Conservation (phyloP, 2,113 vertebrate species). For the Gallinago undulata region DNA sequence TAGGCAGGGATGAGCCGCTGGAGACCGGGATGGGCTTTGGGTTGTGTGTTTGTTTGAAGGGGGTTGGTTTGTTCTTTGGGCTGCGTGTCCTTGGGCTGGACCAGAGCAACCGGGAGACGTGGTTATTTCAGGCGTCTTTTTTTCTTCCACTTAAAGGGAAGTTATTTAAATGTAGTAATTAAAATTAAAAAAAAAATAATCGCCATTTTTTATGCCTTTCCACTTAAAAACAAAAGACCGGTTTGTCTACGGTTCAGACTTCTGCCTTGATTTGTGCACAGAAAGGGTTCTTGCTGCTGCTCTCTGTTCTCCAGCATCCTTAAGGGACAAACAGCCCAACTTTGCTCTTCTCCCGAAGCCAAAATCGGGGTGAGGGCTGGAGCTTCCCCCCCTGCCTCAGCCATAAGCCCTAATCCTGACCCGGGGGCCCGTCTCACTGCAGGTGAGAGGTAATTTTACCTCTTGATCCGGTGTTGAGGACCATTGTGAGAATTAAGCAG, state of each 20-base stretch:
- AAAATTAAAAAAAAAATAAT: neutral
- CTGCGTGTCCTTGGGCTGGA: neutral
- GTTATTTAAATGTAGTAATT: neutral
- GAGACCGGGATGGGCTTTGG: accelerated
- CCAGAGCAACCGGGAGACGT: neutral
- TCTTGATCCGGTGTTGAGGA: neutral
- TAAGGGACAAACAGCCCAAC: neutral
- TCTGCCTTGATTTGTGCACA: neutral
- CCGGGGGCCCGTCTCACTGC: slow-evolving; percentile 31
- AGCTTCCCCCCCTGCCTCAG: neutral
- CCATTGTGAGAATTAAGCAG: slow-evolving; percentile 39
- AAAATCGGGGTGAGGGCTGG: neutral
- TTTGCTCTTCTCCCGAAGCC: neutral
- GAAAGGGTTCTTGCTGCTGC: neutral
- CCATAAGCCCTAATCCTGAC: slow-evolving; percentile 55
- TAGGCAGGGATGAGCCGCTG: neutral
- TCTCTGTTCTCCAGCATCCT: neutral
- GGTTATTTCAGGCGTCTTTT: neutral
- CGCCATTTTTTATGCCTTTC: neutral
- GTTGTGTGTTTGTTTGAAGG: neutral
- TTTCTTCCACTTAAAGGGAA: neutral
- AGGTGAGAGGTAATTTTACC: slow-evolving; percentile 51
- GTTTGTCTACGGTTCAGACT: accelerated
- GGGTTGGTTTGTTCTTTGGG: neutral
- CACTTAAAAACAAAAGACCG: neutral